phyloP scores from a whole-genome alignment of 2,797 vertebrate species.

The Falco cherrug region DNA sequence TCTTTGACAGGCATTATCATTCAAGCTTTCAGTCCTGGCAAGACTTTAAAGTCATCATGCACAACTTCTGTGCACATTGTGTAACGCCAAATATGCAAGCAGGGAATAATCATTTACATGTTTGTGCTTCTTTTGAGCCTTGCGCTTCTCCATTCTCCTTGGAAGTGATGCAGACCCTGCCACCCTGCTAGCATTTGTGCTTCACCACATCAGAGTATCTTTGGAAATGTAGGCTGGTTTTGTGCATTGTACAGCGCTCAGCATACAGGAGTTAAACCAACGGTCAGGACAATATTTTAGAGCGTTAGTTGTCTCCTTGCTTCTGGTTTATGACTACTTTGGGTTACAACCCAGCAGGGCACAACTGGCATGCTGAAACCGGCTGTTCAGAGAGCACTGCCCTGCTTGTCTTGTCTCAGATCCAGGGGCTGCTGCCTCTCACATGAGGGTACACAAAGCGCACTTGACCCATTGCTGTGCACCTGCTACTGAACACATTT shows the following conservation, averaged over 20 bases:
- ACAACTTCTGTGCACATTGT: background rate
- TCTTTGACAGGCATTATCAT: background rate
- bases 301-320: background rate
- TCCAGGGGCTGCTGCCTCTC: background rate
- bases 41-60: background rate
- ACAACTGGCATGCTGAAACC: too few relatives aligned
- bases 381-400: background rate
- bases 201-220: background rate
- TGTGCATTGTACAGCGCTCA: background rate
- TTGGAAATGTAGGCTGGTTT: background rate
- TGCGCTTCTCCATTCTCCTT: background rate
- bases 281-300: background rate
- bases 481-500: background rate
- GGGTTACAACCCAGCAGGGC: background rate
- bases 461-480: background rate
- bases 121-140: background rate
- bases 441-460: background rate
- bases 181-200: background rate
- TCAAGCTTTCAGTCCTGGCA: background rate
- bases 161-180: background rate
- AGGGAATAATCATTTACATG: background rate
- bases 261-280: background rate
- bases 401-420: background rate
- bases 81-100: background rate
- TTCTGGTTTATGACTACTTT: background rate